Conservation (phyloP, 2,113 vertebrate species). For the Urocitellus parryii region DNA sequence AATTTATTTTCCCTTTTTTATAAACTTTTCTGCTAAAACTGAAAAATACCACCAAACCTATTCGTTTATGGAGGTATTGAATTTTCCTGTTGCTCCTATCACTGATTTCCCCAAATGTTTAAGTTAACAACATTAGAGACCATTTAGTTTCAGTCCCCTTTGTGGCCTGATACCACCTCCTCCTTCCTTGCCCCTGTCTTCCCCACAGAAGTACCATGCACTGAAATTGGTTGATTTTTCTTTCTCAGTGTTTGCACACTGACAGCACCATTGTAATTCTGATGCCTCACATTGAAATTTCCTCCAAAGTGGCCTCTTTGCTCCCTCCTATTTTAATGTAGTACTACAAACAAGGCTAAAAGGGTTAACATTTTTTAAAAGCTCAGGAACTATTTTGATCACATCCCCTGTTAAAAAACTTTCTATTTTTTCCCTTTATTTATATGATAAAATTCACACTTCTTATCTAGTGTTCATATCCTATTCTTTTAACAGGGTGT, state of each 20-base stretch:
- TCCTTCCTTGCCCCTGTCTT: neutral
- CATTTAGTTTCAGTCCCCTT: neutral
- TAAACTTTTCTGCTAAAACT: constrained; percentile 45
- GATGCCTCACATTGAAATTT: neutral
- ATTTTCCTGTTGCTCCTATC: constrained; percentile 40
- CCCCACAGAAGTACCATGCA: neutral
- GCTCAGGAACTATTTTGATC: neutral
- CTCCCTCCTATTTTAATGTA: neutral
- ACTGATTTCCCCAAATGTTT: neutral
- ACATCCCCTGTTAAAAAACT: neutral
- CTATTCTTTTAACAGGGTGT: neutral
- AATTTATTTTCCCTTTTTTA: neutral
- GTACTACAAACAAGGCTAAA: neutral
- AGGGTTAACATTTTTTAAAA: neutral
- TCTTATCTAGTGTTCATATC: neutral
- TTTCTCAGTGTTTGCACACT: constrained; percentile 35
- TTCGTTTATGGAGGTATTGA: neutral
- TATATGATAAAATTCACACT: constrained; percentile 18
- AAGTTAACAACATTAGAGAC: constrained; percentile 36
- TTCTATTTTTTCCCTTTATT: neutral
- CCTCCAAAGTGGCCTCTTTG: neutral
- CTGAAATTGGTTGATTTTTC: constrained; percentile 37
- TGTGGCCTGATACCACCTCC: neutral
- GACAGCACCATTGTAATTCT: constrained; percentile 43
- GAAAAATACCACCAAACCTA: neutral